These are phyloP conservation scores for Drosophila histrio DNA, from an alignment of 2,888 invertebrate genomes.

Conservation along the genomic window DNA sequence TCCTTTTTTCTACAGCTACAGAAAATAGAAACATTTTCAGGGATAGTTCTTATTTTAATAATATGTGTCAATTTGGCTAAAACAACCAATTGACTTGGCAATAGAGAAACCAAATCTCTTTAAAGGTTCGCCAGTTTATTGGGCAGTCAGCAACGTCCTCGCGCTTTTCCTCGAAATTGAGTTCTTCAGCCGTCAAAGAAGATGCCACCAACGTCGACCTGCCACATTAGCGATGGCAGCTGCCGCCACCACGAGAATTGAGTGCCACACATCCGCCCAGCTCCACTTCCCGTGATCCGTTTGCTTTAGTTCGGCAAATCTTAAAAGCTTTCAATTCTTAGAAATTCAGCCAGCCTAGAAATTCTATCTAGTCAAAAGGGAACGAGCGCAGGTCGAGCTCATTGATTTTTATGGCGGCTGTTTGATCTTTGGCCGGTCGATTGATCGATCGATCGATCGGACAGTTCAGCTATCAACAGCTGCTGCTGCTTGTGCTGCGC, in stretches of 20 bases:
- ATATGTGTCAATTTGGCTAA: neutral
- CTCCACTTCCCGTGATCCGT: conserved; percentile 56
- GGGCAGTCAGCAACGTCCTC: conserved; percentile 46
- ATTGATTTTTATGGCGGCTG: conserved; percentile 71
- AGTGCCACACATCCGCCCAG: conserved; percentile 60
- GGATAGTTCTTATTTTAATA: neutral
- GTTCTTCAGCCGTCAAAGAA: conserved; percentile 33
- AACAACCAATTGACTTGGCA: neutral
- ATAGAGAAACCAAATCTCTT: conserved; percentile 14
- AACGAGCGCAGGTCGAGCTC: conserved; percentile 55
- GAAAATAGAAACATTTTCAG: neutral
- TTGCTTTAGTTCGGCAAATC: conserved; percentile 65
- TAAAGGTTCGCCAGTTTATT: conserved; percentile 4
- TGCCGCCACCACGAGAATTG: conserved; percentile 42
- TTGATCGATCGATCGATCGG: conserved; percentile 42
- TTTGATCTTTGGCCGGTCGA: conserved; percentile 73
- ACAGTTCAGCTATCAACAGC: conserved; percentile 40
- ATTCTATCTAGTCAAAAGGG: conserved; percentile 71
- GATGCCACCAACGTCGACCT: conserved; percentile 66
- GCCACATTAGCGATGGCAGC: conserved; percentile 51
- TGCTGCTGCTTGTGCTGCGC: conserved; percentile 37
- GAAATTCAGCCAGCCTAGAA: conserved; percentile 73
- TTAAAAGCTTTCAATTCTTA: conserved; percentile 71
- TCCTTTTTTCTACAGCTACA: no score
- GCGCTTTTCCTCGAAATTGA: conserved; percentile 68